phyloP scores from a whole-genome alignment of 2,113 vertebrate genomes.

The Strigops habroptila region DNA sequence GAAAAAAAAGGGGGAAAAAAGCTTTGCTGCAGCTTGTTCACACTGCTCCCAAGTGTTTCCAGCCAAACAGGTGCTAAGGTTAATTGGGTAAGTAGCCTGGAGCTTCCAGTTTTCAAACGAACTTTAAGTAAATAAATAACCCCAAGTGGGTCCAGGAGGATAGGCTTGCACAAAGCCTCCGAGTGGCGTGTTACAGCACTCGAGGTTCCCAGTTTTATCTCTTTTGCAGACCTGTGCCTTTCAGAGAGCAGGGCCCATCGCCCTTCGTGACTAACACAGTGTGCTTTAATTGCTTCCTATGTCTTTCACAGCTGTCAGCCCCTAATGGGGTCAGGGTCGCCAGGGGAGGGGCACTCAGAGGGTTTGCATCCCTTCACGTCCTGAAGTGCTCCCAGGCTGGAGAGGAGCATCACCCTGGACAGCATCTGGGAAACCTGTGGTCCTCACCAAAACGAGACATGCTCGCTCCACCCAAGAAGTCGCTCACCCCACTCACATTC shows the following conservation, averaged over 20 bases:
- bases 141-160: constrained; percentile 67
- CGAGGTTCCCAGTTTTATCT: constrained; percentile 72
- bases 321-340: constrained; percentile 16
- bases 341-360: not conserved
- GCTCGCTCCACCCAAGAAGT: not conserved
- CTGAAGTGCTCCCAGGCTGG: not conserved
- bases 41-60: constrained; percentile 70
- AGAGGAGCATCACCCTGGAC: not conserved
- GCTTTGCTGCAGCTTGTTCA: not conserved
- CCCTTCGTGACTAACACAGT: constrained; percentile 63
- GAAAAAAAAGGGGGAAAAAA: rapidly evolving
- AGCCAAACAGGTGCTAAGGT: constrained; percentile 77
- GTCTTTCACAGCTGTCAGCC: constrained; percentile 79
- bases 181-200: constrained; percentile 8
- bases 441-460: not conserved
- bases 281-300: constrained; percentile 82
- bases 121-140: constrained; percentile 85
- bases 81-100: constrained; percentile 71
- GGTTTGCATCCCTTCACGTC: not conserved
- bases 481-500: not conserved
- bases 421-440: not conserved
- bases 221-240: constrained; percentile 78
- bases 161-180: constrained; percentile 53
- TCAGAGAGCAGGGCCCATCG: constrained; percentile 15
- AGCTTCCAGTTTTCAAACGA: constrained; percentile 67